Evolutionary conservation across 2,113 vertebrate genomes (phyloP), one percentile per base, ranked within the genome.

Genomic region (Motacilla tschutschensis): DNA sequence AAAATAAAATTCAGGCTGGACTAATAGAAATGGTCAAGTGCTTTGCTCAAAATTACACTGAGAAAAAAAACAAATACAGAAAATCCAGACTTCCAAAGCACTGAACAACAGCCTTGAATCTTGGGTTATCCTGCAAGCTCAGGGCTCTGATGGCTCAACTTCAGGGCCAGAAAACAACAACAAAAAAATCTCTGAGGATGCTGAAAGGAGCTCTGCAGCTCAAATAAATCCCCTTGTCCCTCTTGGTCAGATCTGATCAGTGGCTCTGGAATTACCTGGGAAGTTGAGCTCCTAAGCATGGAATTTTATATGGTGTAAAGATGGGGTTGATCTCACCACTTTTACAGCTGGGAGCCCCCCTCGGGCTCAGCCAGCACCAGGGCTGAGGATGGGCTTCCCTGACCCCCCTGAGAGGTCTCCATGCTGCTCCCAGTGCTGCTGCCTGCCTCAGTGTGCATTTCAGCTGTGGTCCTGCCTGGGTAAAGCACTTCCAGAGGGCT

Each of bases 371-470:
- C 16, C 19, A 67, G n/a, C 6, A 8, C 8, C 6, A 24, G 18
- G 2, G 12, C 35, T 14, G 5, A n/a, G 18, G 6, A 29, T 0
- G 4, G 8, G 12, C 6, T 18, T 28, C 31, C 28, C 54, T 38
- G 12, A 3, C 3, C 8, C 12, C n/a, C n/a, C 73, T 2, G 41
- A 21, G 53, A 38, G 12, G 8, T 25, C 17, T 13, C 57, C 1
- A 2, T 8, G 31, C 35, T 46, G 55, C 16, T 35, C 21, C 29
- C 9, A 25, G n/a, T 9, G 3, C 76, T 48, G 33, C 6, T 58
- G 58, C 55, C 67, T 8, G 0, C 25, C 73, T 35, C 60, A 22
- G 64, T 0, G 44, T 2, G 5, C 9, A 2, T 4, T 33, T 36
- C 78, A 66, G 62, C 4, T 33, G 47, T 6, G 24, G 48, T 11